Evolutionary conservation across 2,113 vertebrate species (phyloP).

Genomic region (Gobio gobio): DNA sequence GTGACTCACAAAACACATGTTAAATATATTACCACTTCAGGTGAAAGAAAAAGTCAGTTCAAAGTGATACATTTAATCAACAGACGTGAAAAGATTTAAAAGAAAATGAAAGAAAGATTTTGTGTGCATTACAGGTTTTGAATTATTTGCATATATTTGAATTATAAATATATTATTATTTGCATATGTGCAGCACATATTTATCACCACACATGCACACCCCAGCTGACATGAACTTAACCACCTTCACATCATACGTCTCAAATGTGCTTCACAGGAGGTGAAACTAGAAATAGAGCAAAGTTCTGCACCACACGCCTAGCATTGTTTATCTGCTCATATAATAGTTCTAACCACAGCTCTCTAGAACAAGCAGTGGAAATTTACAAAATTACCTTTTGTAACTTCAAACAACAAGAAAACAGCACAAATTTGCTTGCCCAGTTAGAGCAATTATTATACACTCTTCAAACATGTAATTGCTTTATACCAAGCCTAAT

Average conservation of each 20-base stretch:
- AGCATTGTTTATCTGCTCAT: neutral
- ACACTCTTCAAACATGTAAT: neutral
- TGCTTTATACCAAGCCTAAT: neutral
- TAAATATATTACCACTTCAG: neutral
- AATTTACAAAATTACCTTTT: neutral
- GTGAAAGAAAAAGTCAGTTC: neutral
- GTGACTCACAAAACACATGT: neutral
- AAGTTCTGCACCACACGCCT: neutral
- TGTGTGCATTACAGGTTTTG: neutral
- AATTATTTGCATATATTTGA: too few relatives aligned
- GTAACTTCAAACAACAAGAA: neutral
- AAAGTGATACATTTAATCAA: neutral
- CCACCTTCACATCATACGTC: slow-evolving; percentile 3
- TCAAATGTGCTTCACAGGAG: neutral
- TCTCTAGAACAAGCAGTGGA: neutral
- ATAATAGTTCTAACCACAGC: slow-evolving; percentile 3
- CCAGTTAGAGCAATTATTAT: neutral
- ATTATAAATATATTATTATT: too few relatives aligned
- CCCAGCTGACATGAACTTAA: neutral
- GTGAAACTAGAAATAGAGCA: neutral
- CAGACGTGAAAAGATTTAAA: neutral
- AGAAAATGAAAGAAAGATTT: neutral
- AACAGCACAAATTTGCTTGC: neutral
- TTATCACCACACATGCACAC: neutral
- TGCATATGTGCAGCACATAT: neutral